Evolutionary conservation across 1,140 invertebrate species (phyloP), one percentile per base, ranked within the genome.

Genomic region (Orius laevigatus): DNA sequence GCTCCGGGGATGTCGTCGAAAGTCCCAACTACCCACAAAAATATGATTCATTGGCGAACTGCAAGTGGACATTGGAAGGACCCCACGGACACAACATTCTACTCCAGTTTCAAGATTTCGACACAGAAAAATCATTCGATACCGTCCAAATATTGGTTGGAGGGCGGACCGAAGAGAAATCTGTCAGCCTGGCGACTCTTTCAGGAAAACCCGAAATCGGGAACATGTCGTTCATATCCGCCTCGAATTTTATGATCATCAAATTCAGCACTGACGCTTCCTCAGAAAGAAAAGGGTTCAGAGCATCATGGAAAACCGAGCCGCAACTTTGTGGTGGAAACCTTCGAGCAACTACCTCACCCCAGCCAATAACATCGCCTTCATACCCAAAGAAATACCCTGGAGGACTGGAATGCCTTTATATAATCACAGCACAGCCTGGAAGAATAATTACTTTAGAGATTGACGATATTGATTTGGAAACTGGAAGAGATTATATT

Each of bases 191-290:
- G 52, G 87, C 85, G 0, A 93, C 88, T 1, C 64, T 97, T 5
- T 95, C 91, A 8, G 92, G 92, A 49, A 80, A 84, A 65, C 76
- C 84, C 63, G 81, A 89, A 61, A 61, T 88, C 44, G 77, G 81
- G 36, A 82, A 75, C 50, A 81, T 82, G 60, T 74, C 85, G 3
- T 93, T 85, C 63, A 85, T 90, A 3, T 93, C 91, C 1, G 91
- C 89, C 12, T 92, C 89, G 11, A 97, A 97, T 64, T 93, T 96
- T 56, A 95, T 98, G 88, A 92, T 95, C 49, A 79, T 98, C 51
- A 94, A 93, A 65, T 97, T 97, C 67, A 85, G 84, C 55, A 85
- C 89, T 0, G 93, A 97, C 62, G 81, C 81, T 9, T 84, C 86
- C 2, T 88, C 94, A 18, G 91, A 96, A 69, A 81, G 83, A 54